Evolutionary conservation across 2,797 vertebrate genomes (phyloP).

Genomic region (Bovichtus diacanthus): DNA sequence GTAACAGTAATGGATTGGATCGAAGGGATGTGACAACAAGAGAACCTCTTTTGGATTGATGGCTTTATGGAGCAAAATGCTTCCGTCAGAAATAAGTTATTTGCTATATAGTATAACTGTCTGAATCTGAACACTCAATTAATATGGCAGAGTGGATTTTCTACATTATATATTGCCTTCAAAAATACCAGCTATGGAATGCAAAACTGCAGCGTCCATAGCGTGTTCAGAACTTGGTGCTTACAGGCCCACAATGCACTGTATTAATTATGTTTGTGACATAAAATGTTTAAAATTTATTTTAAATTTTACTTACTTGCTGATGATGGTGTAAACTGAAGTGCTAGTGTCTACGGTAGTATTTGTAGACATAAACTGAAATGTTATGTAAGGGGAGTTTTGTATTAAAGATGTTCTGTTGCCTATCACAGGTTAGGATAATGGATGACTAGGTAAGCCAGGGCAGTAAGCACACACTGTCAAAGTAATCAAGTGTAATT

Average conservation of each 20-base stretch:
- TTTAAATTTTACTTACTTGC: too few relatives aligned
- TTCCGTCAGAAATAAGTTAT: neutral
- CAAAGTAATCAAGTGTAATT: slow-evolving; percentile 61
- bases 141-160: too few relatives aligned
- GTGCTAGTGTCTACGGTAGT: neutral
- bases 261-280: neutral
- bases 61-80: slow-evolving; percentile 27
- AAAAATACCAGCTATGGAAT: neutral
- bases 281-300: neutral
- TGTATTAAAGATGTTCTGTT: slow-evolving; percentile 30
- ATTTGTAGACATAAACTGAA: slow-evolving; percentile 5
- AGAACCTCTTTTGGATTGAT: slow-evolving; percentile 13
- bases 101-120: neutral
- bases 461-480: slow-evolving; percentile 23
- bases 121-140: too few relatives aligned
- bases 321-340: neutral
- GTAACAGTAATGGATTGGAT: slow-evolving; percentile 29
- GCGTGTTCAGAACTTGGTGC: neutral
- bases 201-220: neutral
- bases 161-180: neutral
- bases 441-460: slow-evolving; percentile 37
- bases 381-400: slow-evolving; percentile 4
- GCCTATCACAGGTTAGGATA: slow-evolving; percentile 34
- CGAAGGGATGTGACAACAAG: slow-evolving; percentile 23
- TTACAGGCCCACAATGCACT: neutral